phyloP scores from a whole-genome alignment of 2,797 vertebrate genomes.

The Epinephelus coioides region DNA sequence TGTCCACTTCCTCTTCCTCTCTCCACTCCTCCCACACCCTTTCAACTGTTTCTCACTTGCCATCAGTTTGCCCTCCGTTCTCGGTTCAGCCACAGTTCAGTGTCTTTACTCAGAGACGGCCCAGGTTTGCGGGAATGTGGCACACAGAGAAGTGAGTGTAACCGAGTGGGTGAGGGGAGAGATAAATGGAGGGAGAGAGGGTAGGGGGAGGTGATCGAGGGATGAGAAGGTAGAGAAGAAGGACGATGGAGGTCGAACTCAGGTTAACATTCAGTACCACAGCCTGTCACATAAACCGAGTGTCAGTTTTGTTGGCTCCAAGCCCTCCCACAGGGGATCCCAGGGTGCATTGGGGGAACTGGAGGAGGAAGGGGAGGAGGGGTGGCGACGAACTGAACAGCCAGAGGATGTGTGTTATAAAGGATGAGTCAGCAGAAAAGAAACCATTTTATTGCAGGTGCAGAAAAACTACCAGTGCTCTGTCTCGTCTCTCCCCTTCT shows the following conservation, averaged over 20 bases:
- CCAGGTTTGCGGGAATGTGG: slow-evolving; percentile 25
- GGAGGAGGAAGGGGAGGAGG: slow-evolving; percentile 7
- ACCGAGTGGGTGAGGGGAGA: slow-evolving; percentile 7
- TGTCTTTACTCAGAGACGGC: slow-evolving; percentile 28
- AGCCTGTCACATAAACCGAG: slow-evolving; percentile 68
- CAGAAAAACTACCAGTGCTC: slow-evolving; percentile 53
- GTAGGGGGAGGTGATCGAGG: slow-evolving; percentile 27
- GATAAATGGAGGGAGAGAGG: background rate
- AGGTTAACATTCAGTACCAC: slow-evolving; percentile 69
- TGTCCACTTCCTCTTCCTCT: slow-evolving; percentile 42
- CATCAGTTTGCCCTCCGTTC: slow-evolving; percentile 54
- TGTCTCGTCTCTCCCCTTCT: slow-evolving; percentile 26
- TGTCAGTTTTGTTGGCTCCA: slow-evolving; percentile 62
- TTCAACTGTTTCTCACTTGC: slow-evolving; percentile 65
- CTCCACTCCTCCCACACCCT: slow-evolving; percentile 37
- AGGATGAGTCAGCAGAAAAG: slow-evolving; percentile 74
- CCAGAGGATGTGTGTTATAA: slow-evolving; percentile 42
- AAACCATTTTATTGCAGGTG: slow-evolving; percentile 51
- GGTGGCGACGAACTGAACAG: background rate
- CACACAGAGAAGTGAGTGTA: slow-evolving; percentile 6
- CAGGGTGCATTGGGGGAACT: slow-evolving; percentile 41
- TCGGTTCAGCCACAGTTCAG: slow-evolving; percentile 66
- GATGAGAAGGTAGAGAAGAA: slow-evolving; percentile 40
- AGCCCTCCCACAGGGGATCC: slow-evolving; percentile 64
- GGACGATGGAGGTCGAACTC: slow-evolving; percentile 61